A percentile compares a stretch with the other conserved stretches of the same genome.
phyloP scores from a whole-genome alignment of 2,113 vertebrate species.

The Notechis scutatus region DNA sequence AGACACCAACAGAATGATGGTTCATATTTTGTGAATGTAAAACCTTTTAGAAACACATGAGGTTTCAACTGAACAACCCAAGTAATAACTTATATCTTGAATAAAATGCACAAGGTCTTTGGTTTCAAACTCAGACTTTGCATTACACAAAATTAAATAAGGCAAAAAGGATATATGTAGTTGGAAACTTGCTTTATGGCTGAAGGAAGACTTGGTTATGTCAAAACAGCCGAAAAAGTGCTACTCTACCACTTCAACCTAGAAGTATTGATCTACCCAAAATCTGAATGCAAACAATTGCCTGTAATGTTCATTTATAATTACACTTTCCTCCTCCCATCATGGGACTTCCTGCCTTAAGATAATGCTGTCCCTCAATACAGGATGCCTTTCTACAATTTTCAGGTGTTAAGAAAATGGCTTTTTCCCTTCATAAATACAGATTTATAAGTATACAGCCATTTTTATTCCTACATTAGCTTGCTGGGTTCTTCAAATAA shows the following conservation, averaged over 20 bases:
- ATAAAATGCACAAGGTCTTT: not conserved
- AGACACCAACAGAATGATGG: not conserved
- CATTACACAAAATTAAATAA: not conserved
- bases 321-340: not conserved
- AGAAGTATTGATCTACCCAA: not conserved
- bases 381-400: not conserved
- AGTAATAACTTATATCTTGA: not conserved
- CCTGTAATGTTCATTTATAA: not conserved
- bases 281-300: not conserved
- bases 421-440: not conserved
- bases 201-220: not conserved
- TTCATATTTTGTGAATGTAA: not conserved
- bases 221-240: not conserved
- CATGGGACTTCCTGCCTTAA: not conserved
- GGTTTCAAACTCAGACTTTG: not conserved
- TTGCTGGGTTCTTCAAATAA: not conserved
- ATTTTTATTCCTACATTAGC: not conserved
- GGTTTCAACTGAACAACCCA: not conserved
- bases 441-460: not conserved
- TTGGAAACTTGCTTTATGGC: not conserved
- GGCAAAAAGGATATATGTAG: not conserved
- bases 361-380: not conserved
- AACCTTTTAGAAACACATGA: not conserved
- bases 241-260: not conserved
- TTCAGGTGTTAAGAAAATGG: not conserved